Base-by-base conservation (phyloP, 2,888 invertebrate species). In the Quadroppia sp. region DNA sequence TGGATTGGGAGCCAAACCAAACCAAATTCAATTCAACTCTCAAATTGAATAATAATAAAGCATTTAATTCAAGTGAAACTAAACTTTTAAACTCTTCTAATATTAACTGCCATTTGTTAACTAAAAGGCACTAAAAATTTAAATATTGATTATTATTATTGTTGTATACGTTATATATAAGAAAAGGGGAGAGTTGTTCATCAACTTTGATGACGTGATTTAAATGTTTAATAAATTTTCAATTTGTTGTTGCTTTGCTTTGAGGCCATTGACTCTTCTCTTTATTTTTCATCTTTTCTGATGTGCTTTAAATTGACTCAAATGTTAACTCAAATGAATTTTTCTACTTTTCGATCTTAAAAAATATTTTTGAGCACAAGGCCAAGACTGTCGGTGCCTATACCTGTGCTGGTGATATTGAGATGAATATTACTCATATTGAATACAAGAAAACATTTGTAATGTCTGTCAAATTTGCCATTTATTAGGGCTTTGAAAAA, bases 181-280 rank as follows among this genome's bases (percentile, higher is more conserved):
- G 20, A 23, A 67, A 40, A 67, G 42, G 40, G 40, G 67, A 42
- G 67, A 67, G 67, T 67, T 67, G 67, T 67, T 67, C 17, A 67
- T 67, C 67, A 67, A 67, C 36, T 67, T 67, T 40, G 67, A 67
- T 67, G 67, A 67, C 67, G 67, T 67, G 67, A 67, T 67, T 67
- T 67, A 67, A 67, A 67, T 67, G 4, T 67, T 61, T 67, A 67
- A 67, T 67, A 67, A 59, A 67, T 67, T 40, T 67, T 67, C 40
- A 67, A 67, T 67, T 67, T 67, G 67, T 67, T 67, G 36, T 64
- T 67, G 4, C 20, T n/a, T n/a, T n/a, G n/a, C 36, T 59, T 59
- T n/a, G 32, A 36, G 67, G 67, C 23, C 42, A 42, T 67, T 67
- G 67, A 67, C 67, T 67, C 40, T 40, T 36, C 36, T 15, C 23